Conservation (phyloP, 2,888 invertebrate genomes). For the Cosmia trapezina region DNA sequence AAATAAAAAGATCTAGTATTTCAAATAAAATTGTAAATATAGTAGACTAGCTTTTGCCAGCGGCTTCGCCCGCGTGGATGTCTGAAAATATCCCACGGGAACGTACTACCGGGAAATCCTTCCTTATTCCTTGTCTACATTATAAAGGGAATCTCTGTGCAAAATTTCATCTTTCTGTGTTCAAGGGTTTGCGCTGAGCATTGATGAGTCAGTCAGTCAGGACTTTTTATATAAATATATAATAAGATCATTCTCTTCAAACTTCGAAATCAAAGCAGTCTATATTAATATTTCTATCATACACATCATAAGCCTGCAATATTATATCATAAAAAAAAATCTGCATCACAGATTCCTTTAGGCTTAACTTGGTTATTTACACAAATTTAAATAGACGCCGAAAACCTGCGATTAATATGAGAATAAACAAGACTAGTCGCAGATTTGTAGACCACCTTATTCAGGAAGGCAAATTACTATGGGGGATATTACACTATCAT, state of each 20-base stretch:
- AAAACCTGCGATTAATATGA: slow-evolving; percentile 47
- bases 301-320: slow-evolving; percentile 35
- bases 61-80: too few species aligned
- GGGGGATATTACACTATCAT: neutral
- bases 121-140: too few species aligned
- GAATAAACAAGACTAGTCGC: slow-evolving; percentile 32
- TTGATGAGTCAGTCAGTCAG: too few species aligned
- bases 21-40: neutral
- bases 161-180: too few species aligned
- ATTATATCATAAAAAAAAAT: slow-evolving; percentile 40
- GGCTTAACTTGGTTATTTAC: slow-evolving; percentile 55
- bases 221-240: neutral
- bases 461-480: slow-evolving; percentile 14
- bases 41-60: too few species aligned
- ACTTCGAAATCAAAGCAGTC: slow-evolving; percentile 31
- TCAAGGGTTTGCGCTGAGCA: too few species aligned
- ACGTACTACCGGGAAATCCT: too few species aligned
- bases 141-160: too few species aligned
- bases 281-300: slow-evolving; percentile 3
- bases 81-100: too few species aligned
- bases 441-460: slow-evolving; percentile 32
- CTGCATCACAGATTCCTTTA: slow-evolving; percentile 58
- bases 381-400: slow-evolving; percentile 32
- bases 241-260: neutral
- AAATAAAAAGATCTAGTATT: too few species aligned